Base-by-base conservation (phyloP, 2,113 vertebrate genomes). In the Chloebia gouldiae region DNA sequence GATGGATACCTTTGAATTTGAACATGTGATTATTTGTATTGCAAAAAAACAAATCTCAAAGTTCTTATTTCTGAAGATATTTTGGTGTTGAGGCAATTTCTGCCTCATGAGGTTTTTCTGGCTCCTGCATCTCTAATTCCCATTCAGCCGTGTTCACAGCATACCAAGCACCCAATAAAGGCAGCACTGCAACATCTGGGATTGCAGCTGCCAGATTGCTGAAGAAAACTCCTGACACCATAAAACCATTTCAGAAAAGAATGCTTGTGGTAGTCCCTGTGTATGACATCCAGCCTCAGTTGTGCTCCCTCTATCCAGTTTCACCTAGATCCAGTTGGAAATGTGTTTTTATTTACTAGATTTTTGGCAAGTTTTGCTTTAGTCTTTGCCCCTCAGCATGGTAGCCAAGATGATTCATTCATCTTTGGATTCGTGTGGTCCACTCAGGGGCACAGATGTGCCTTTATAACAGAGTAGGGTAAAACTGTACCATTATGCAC, bases 81-180 rank as follows among this genome's bases (percentile, higher is more conserved):
- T 57, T 90, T 78, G 27, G 14, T 51, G 15, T 50, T 47, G 37
- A 60, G 42, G 54, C 8, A 20, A 22, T 61, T 88, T 72, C 23
- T 83, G 16, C 14, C 45, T 61, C 19, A 2, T 28, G 40, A 81
- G 45, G 6, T 51, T 73, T 73, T 87, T 66, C 78, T 78, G 64
- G 9, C 28, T 81, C 27, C 50, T 56, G 31, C 25, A 18, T 60
- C 54, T 70, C 37, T 87, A 22, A 37, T 64, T 81, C 31, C 35
- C 40, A 2, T 47, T 24, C n/a, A 92, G 30, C 68, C 0, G 0
- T 4, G 7, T 9, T 77, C 3, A 3, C 68, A 80, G 20, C 28
- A 49, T 1, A 30, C 47, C 31, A 42, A 54, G 54, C 27, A 44
- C 11, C 20, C 27, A 14, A 3, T 0, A n/a, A 63, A 50, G 37